Base-by-base conservation (phyloP, 2,888 invertebrate genomes). In the Litoditis marina region DNA sequence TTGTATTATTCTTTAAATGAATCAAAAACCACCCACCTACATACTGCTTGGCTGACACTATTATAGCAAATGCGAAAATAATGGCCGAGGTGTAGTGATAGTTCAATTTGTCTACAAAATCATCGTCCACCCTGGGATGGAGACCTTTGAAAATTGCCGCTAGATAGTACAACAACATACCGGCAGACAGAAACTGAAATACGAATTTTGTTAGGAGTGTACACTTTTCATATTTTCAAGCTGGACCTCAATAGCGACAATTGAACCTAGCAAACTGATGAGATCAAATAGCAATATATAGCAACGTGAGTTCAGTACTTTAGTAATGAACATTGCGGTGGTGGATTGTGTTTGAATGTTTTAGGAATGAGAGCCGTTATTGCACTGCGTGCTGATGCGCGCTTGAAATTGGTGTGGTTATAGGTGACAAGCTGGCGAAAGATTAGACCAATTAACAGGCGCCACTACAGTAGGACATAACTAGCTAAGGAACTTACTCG, bases 21-120 rank as follows among this genome's bases (percentile, higher is more conserved):
- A n/a, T n/a, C n/a, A n/a, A n/a, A n/a, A n/a, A n/a, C n/a, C 31
- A 65, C 77, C 61, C 34, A 74, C 82, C 82, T 65, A 82, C 83
- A 68, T 83, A 83, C 70, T 83, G 83, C 66, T 83, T 83, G 44
- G 83, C 83, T 31, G 82, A 82, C 28, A 83, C 86, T 82, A 82
- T 85, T 50, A 83, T 83, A 51, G 83, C 83, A 69, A 83, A 83
- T 11, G 83, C 83, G 63, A 83, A 83, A 65, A 83, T 83, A 60
- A 83, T 83, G 59, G 83, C 83, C 53, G 82, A 83, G 51, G 83
- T 83, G 72, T 83, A 83, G 71, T 82, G 81, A 68, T 81, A 81
- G 66, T 81, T 81, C 66, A 78, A 72, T 67, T 78, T 78, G 69
- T 78, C 80, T 60, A 81, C 80, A 65, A 83, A 83, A 65, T 83